Evolutionary conservation across 2,888 invertebrate genomes (phyloP).

Genomic region (Lepeophtheirus nordmannii): DNA sequence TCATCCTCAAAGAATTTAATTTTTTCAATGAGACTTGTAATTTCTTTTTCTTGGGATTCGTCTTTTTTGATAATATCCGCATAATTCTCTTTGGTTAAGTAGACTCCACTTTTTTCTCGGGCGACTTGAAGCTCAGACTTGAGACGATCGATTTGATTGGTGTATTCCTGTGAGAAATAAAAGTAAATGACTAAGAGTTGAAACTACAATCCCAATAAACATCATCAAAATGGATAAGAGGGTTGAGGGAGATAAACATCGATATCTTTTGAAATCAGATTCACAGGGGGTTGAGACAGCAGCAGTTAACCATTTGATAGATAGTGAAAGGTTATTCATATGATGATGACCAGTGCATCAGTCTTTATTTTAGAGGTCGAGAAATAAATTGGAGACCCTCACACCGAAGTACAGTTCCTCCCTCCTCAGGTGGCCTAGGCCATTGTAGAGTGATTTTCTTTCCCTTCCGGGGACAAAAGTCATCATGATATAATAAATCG

Average conservation of each 20-base stretch:
- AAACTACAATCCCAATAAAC: not conserved
- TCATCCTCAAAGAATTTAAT: constrained; percentile 53
- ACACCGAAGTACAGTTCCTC: not conserved
- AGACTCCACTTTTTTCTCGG: constrained; percentile 1
- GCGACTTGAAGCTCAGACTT: constrained; percentile 1
- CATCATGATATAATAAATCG: not conserved
- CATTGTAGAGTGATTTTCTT: not conserved
- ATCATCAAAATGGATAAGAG: not conserved
- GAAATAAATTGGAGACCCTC: no score
- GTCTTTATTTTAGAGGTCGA: no score
- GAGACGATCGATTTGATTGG: not conserved
- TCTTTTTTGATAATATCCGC: not conserved
- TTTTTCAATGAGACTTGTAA: constrained; percentile 49
- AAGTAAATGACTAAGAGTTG: not conserved
- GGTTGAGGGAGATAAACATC: not conserved
- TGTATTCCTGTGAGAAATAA: not conserved
- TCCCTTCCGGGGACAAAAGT: not conserved
- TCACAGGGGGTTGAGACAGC: not conserved
- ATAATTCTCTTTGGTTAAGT: not conserved
- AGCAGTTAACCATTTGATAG: not conserved
- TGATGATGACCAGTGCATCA: no score
- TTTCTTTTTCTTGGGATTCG: constrained; percentile 50
- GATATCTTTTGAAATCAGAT: not conserved
- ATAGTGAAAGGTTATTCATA: not conserved
- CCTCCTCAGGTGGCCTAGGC: not conserved